Evolutionary conservation across 2,797 vertebrate genomes (phyloP).

Genomic region (Oryzias sinensis): DNA sequence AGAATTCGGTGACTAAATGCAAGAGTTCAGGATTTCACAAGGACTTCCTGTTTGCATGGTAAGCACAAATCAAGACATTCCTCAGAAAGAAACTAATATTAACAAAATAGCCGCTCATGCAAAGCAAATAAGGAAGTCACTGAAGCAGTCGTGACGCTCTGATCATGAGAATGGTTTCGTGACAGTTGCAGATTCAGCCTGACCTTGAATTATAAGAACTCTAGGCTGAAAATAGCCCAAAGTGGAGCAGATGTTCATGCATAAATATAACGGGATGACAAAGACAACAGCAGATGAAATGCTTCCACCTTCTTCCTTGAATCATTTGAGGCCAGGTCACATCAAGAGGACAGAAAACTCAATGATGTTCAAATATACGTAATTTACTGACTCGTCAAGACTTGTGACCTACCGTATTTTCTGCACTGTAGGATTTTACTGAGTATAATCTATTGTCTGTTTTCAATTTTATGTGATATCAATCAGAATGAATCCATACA

Average conservation of each 20-base stretch:
- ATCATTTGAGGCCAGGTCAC: constrained; percentile 17
- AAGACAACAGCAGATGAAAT: constrained; percentile 30
- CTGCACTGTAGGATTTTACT: too few species aligned
- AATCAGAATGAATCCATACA: too few species aligned
- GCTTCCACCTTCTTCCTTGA: constrained; percentile 28
- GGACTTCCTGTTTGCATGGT: constrained; percentile 17
- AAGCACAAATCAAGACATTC: constrained; percentile 11
- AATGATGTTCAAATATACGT: neutral
- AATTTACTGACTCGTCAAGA: neutral
- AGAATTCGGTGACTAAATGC: constrained; percentile 21
- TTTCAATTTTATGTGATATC: too few species aligned
- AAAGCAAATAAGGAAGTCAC: constrained; percentile 13
- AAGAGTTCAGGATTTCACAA: constrained; percentile 46
- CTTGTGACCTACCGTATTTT: neutral
- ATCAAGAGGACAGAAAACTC: neutral
- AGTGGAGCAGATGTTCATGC: constrained; percentile 71
- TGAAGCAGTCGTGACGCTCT: constrained; percentile 23
- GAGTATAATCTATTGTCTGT: too few species aligned
- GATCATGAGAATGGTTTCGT: constrained; percentile 32
- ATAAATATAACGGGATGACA: constrained; percentile 69
- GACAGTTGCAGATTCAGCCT: constrained; percentile 20
- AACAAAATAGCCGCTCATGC: constrained; percentile 11
- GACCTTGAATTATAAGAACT: constrained; percentile 57
- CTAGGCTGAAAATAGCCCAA: constrained; percentile 48
- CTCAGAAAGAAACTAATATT: constrained; percentile 12